These are phyloP conservation scores for Mesopsocus fuscifrons DNA, from an alignment of 2,888 invertebrate species.

Conservation along the genomic window DNA sequence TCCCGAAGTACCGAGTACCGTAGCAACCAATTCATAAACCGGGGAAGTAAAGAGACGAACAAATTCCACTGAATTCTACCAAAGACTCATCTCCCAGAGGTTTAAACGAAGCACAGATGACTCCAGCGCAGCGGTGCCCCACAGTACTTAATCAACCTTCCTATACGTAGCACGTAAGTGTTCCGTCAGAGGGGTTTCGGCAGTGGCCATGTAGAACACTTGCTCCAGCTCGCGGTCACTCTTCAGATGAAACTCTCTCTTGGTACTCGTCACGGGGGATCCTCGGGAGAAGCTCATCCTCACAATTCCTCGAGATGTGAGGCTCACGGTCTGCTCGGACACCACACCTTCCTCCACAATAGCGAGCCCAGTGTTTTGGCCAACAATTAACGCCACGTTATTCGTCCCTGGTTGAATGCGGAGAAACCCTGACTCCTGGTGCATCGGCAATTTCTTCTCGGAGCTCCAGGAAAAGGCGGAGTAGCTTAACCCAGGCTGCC, in stretches of 20 bases:
- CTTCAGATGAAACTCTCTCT: conserved; percentile 24
- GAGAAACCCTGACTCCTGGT: conserved; percentile 40
- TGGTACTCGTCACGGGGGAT: conserved; percentile 29
- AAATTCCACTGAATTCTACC: no score
- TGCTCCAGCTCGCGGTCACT: conserved; percentile 26
- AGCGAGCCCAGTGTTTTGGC: conserved; percentile 41
- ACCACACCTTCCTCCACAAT: conserved; percentile 37
- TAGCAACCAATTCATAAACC: no score
- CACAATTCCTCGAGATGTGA: conserved; percentile 29
- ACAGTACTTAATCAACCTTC: conserved; percentile 20
- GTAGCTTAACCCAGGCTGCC: conserved; percentile 41
- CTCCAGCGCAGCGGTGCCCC: no score
- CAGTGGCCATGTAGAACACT: conserved; percentile 33
- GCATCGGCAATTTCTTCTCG: conserved; percentile 34
- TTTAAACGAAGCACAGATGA: no score
- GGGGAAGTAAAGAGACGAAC: no score
- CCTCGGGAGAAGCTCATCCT: conserved; percentile 33
- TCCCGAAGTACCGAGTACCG: no score
- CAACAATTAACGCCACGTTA: conserved; percentile 32
- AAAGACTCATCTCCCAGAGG: no score
- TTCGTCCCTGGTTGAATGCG: conserved; percentile 34
- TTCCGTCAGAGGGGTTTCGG: conserved; percentile 30
- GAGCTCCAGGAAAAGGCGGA: conserved; percentile 32
- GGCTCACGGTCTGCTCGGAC: conserved; percentile 20
- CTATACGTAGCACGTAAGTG: conserved; percentile 34